Evolutionary conservation across 2,113 vertebrate genomes (phyloP), one percentile per base, ranked within the genome.

Genomic region (Marcusenius ussheri): DNA sequence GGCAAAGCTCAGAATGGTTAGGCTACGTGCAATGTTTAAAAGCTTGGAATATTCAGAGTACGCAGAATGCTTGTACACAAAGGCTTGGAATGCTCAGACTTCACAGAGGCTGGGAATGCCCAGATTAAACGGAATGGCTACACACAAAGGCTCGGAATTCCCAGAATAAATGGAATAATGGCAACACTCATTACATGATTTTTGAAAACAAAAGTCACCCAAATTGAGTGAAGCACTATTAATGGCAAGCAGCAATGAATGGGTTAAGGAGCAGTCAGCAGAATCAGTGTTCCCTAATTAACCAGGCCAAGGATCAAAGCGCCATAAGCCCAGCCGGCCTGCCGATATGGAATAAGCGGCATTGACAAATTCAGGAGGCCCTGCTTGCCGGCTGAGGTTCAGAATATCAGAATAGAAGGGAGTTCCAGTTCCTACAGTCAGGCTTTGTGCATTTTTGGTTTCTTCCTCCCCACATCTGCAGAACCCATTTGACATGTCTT

Each of bases 401-500:
- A 27, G 85, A 45, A 24, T 39, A 17, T 58, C 35, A 21, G 35
- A 15, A 39, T 27, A 13, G 9, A 27, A 27, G 39, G 8, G 21
- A n/a, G 53, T 17, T 13, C 35, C 53, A 62, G 39, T 17, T 39
- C 39, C 11, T 21, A 39, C 49, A 42, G 10, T 35, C 27, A 42
- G 13, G 66, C 47, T 51, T 49, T 27, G 7, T 24, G 31, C 74
- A 27, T 35, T 31, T 56, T 47, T 21, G 1, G 27, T 39, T 42
- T 27, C 31, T 24, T 56, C 49, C 51, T 56, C 17, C 83, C 56
- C 42, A 91, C 90, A 91, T 92, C 90, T 94, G 92, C 77, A 88
- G 83, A 88, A 93, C 88, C 92, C 89, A 90, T 93, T 92, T 91
- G 91, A 92, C 90, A 91, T 92, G 91, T 91, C 91, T 88, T 46